phyloP scores from a whole-genome alignment of 2,888 invertebrate genomes.

The Nomada fucata region DNA sequence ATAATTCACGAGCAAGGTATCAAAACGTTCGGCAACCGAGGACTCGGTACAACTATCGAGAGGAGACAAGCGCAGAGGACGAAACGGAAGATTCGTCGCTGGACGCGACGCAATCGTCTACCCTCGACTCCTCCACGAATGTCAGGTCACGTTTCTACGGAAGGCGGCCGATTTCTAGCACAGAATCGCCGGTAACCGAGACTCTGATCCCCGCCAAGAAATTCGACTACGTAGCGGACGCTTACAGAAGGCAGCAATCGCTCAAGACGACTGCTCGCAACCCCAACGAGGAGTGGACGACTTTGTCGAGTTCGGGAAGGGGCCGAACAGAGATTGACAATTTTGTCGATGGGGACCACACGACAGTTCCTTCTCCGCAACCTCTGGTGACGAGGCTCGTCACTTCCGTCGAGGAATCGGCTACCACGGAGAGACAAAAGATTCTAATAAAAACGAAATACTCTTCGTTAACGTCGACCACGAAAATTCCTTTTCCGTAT shows the following conservation, averaged over 20 bases:
- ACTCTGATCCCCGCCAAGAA: conserved; percentile 81
- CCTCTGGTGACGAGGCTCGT: conserved; percentile 84
- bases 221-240: conserved; percentile 81
- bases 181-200: conserved; percentile 77
- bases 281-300: conserved; percentile 33
- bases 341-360: conserved; percentile 66
- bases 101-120: conserved; percentile 37
- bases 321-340: conserved; percentile 53
- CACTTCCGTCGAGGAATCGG: conserved; percentile 84
- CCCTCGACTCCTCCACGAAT: conserved; percentile 48
- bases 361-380: conserved; percentile 72
- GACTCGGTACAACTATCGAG: conserved; percentile 58
- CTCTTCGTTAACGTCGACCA: conserved; percentile 79
- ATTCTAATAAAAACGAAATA: conserved; percentile 83
- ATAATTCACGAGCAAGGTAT: conserved; percentile 43
- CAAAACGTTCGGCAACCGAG: conserved; percentile 67
- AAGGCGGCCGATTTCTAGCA: conserved; percentile 71
- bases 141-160: conserved; percentile 71
- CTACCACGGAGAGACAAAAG: conserved; percentile 84
- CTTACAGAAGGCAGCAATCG: conserved; percentile 78
- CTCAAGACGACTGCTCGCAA: conserved; percentile 70
- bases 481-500: conserved; percentile 76
- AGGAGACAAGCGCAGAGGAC: background rate
- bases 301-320: background rate
- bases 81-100: conserved; percentile 14